Conservation (phyloP, 2,888 invertebrate genomes). For the Drosophila formosana region DNA sequence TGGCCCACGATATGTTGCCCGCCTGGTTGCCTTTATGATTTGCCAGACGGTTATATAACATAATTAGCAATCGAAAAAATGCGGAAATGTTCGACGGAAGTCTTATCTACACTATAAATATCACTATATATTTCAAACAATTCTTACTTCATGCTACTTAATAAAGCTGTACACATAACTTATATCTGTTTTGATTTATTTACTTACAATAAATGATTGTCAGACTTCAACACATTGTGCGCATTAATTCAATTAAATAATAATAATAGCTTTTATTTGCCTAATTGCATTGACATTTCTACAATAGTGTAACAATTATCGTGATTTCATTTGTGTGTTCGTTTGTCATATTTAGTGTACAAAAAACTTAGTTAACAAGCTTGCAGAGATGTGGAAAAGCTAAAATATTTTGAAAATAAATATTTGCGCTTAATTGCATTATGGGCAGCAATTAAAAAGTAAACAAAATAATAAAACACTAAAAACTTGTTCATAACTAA, state of each 20-base stretch:
- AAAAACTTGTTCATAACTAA: constrained; percentile 54
- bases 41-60: constrained; percentile 51
- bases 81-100: constrained; percentile 53
- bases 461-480: constrained; percentile 37
- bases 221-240: no score
- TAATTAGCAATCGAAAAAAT: constrained; percentile 59
- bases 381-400: constrained; percentile 6
- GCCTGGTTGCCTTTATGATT: constrained; percentile 56
- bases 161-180: neutral
- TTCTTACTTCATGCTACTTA: constrained; percentile 34
- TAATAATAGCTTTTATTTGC: constrained; percentile 7
- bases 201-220: neutral
- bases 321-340: constrained; percentile 36
- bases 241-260: constrained; percentile 4
- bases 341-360: constrained; percentile 31
- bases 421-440: constrained; percentile 74
- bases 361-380: constrained; percentile 43
- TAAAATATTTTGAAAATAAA: constrained; percentile 56
- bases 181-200: neutral
- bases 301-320: constrained; percentile 62
- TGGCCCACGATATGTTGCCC: constrained; percentile 39
- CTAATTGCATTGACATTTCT: constrained; percentile 60
- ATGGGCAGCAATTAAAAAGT: constrained; percentile 66
- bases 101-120: constrained; percentile 25
- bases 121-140: constrained; percentile 2